A percentile compares a stretch with the other conserved stretches of the same genome.
These are phyloP conservation scores for Melanostigma gelatinosum DNA, from an alignment of 2,113 vertebrate genomes.

Conservation along the genomic window DNA sequence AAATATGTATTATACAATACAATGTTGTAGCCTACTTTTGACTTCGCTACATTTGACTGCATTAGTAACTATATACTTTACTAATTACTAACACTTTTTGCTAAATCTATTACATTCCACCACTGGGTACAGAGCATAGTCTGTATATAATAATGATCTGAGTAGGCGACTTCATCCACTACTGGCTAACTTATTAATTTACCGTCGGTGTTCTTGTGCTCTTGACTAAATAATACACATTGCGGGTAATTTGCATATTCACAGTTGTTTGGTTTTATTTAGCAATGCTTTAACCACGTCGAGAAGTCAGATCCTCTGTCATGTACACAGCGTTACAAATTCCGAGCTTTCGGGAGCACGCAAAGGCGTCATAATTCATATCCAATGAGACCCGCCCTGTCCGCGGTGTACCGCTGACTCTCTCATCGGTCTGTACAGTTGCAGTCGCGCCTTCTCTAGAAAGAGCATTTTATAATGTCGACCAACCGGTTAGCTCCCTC, in stretches of 20 bases:
- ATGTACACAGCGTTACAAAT: background rate
- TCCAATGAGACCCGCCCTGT: constrained; percentile 79
- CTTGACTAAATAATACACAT: background rate
- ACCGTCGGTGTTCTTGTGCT: background rate
- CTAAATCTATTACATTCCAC: background rate
- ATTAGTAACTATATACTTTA: background rate
- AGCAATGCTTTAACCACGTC: background rate
- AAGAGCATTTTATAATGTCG: background rate
- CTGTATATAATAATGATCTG: background rate
- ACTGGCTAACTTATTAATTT: background rate
- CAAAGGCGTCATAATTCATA: constrained; percentile 75
- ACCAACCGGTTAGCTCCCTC: constrained; percentile 56
- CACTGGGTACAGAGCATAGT: background rate
- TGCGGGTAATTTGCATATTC: background rate
- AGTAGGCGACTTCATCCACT: background rate
- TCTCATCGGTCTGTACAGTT: constrained; percentile 29
- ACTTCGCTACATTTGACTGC: background rate
- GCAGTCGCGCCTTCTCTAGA: constrained; percentile 47
- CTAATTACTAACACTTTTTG: background rate
- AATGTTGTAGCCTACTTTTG: background rate
- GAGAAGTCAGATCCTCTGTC: background rate
- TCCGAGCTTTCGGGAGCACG: constrained; percentile 25
- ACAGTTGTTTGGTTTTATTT: background rate
- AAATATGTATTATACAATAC: background rate
- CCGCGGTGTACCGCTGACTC: constrained; percentile 39